These are phyloP conservation scores for Delia radicum DNA, from an alignment of 1,140 invertebrate species.

Conservation along the genomic window DNA sequence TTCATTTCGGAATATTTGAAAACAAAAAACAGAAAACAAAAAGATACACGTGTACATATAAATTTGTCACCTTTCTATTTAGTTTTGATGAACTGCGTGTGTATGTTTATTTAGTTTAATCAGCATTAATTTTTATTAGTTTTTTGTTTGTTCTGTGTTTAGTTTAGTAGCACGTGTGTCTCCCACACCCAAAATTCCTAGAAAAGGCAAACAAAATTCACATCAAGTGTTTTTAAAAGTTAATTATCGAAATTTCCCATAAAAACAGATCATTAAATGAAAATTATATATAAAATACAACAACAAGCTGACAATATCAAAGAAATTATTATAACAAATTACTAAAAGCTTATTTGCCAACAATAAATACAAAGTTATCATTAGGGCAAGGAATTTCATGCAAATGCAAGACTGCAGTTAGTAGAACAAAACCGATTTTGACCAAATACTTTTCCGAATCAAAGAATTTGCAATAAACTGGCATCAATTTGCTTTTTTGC, in stretches of 20 bases:
- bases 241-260: background rate
- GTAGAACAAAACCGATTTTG: no score
- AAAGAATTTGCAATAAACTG: no score
- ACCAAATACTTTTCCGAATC: no score
- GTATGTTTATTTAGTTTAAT: constrained; percentile 18
- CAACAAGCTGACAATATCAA: background rate
- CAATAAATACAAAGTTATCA: background rate
- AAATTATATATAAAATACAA: background rate
- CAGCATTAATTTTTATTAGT: background rate
- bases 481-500: no score
- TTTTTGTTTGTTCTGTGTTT: background rate
- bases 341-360: background rate
- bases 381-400: no score
- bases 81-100: background rate
- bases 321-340: background rate
- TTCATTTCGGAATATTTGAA: background rate
- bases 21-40: background rate
- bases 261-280: background rate
- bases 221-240: background rate
- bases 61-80: background rate
- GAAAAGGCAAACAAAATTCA: background rate
- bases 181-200: background rate
- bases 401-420: no score
- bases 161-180: background rate
- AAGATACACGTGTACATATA: background rate